Percentiles rank a stretch among this genome's conserved stretches.
phyloP scores from a whole-genome alignment of 2,888 invertebrate genomes.

The Podabrus alpinus region DNA sequence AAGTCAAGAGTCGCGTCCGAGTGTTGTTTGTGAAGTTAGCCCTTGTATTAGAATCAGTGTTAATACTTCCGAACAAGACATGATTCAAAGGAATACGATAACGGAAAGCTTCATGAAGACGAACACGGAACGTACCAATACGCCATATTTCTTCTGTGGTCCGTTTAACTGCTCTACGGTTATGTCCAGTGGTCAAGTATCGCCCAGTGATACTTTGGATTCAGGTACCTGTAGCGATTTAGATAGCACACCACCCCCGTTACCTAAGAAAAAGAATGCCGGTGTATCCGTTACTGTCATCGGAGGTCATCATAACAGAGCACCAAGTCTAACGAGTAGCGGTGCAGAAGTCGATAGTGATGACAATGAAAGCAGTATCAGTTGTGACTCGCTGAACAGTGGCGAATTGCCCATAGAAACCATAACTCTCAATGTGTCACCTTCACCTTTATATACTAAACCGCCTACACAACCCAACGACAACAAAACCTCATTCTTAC shows the following conservation, averaged over 20 bases:
- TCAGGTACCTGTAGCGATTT: constrained; percentile 86
- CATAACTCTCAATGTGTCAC: constrained; percentile 32
- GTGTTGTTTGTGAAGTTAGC: constrained; percentile 56
- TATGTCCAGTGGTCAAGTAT: constrained; percentile 81
- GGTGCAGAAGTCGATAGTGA: constrained; percentile 70
- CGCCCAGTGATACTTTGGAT: constrained; percentile 81
- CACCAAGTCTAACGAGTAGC: constrained; percentile 65
- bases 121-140: constrained; percentile 41
- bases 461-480: constrained; percentile 46
- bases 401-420: constrained; percentile 59
- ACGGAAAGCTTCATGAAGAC: constrained; percentile 37
- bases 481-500: constrained; percentile 60
- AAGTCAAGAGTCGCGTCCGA: constrained; percentile 44
- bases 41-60: constrained; percentile 67
- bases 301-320: constrained; percentile 59
- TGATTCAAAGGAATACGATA: constrained; percentile 59
- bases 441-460: constrained; percentile 21
- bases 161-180: constrained; percentile 60
- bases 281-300: constrained; percentile 63
- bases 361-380: constrained; percentile 74
- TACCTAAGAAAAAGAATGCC: constrained; percentile 65
- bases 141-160: constrained; percentile 63
- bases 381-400: constrained; percentile 81
- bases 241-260: constrained; percentile 73
- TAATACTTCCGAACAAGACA: constrained; percentile 55